phyloP scores from a whole-genome alignment of 2,113 vertebrate species.

The Oryctolagus cuniculus region DNA sequence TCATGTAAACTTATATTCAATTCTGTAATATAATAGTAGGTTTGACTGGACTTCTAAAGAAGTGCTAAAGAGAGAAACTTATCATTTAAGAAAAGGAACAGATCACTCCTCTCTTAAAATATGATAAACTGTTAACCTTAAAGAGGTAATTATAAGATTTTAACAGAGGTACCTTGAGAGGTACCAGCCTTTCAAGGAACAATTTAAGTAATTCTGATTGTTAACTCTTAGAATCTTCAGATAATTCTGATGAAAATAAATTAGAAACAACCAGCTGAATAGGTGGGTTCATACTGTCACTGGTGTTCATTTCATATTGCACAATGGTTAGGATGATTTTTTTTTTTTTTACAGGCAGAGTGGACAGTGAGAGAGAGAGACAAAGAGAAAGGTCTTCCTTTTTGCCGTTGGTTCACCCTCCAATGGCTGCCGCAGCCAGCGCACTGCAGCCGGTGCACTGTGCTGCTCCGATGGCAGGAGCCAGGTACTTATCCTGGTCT shows the following conservation, averaged over 20 bases:
- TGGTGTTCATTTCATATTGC: background rate
- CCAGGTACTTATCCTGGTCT: too few relatives aligned
- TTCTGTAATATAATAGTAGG: slow-evolving; percentile 5
- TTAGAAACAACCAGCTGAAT: slow-evolving; percentile 4
- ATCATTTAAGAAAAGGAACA: slow-evolving; percentile 27
- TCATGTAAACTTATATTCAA: background rate
- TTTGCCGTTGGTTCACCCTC: too few relatives aligned
- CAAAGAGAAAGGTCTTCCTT: too few relatives aligned
- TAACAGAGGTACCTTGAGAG: background rate
- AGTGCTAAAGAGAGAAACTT: slow-evolving; percentile 7
- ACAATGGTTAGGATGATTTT: background rate
- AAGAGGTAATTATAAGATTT: background rate
- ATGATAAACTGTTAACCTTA: background rate
- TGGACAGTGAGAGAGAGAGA: too few relatives aligned
- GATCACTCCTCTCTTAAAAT: background rate
- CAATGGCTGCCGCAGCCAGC: too few relatives aligned
- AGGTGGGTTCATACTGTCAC: background rate
- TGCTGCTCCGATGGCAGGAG: too few relatives aligned
- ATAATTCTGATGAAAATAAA: slow-evolving; percentile 50
- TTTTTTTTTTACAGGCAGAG: too few relatives aligned
- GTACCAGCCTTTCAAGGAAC: background rate
- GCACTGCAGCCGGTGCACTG: too few relatives aligned
- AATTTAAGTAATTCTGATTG: slow-evolving; percentile 16
- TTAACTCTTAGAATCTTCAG: background rate
- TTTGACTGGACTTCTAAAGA: background rate